phyloP scores from a whole-genome alignment of 2,113 vertebrate species.

The Myiozetetes cayanensis region DNA sequence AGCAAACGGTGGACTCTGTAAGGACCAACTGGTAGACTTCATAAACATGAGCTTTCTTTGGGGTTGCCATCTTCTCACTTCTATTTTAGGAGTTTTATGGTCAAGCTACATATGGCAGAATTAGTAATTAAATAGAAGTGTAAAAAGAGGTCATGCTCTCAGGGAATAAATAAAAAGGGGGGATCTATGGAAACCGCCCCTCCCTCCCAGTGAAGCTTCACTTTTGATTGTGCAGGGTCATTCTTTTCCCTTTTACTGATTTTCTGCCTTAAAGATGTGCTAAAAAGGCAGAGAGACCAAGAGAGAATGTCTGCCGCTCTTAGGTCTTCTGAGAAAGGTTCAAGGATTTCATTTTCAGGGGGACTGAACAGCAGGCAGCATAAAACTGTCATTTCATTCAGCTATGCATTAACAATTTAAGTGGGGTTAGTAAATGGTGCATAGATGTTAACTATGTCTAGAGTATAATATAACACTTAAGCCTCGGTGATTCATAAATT shows the following conservation, averaged over 20 bases:
- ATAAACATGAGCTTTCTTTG: neutral
- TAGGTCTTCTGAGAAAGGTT: neutral
- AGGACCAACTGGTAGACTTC: accelerated
- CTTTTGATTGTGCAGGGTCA: neutral
- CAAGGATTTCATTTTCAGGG: neutral
- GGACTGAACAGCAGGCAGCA: neutral
- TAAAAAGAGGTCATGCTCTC: neutral
- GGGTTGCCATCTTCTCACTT: neutral
- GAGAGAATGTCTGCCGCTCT: neutral
- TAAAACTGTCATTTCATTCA: neutral
- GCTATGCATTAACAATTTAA: neutral
- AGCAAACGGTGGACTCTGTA: accelerated
- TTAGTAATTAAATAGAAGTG: neutral
- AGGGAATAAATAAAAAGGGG: neutral
- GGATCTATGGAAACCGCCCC: neutral
- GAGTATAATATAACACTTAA: neutral
- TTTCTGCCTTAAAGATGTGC: neutral
- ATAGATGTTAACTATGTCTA: neutral
- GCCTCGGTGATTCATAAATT: neutral
- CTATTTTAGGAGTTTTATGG: neutral
- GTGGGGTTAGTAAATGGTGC: neutral
- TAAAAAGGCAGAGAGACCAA: neutral
- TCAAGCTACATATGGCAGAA: neutral
- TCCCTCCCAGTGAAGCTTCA: neutral
- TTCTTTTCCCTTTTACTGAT: neutral